A percentile compares a stretch with the other conserved stretches of the same genome.
These are phyloP conservation scores for Chorisops tibialis DNA, from an alignment of 2,888 invertebrate genomes.

Conservation along the genomic window DNA sequence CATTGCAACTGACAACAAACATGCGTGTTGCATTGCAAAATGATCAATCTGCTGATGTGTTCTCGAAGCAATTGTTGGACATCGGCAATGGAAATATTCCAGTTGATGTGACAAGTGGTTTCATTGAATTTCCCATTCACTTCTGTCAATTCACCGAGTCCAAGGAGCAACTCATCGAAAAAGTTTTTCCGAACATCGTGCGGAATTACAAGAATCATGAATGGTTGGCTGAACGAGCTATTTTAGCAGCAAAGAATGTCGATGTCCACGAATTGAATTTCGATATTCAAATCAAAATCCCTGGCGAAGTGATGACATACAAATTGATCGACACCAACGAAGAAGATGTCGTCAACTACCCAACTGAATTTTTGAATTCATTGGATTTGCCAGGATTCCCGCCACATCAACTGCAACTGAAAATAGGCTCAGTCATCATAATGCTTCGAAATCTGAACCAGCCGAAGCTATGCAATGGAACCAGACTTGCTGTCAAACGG, in stretches of 20 bases:
- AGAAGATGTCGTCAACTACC: conserved; percentile 35
- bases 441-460: conserved; percentile 39
- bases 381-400: conserved; percentile 28
- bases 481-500: conserved; percentile 26
- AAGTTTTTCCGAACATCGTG: no score
- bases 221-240: background rate
- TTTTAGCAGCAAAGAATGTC: background rate
- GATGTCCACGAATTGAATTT: background rate
- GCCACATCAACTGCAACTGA: conserved; percentile 34
- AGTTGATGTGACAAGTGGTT: no score
- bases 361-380: conserved; percentile 32
- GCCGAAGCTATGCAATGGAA: conserved; percentile 38
- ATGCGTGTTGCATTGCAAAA: conserved; percentile 30
- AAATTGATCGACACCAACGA: conserved; percentile 34
- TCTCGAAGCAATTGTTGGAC: conserved; percentile 28
- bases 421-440: conserved; percentile 40
- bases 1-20: conserved; percentile 23
- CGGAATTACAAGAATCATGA: no score
- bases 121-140: no score
- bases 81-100: conserved; percentile 26
- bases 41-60: conserved; percentile 29
- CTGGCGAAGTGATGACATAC: conserved; percentile 24
- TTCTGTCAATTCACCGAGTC: no score
- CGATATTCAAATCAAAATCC: conserved; percentile 12
- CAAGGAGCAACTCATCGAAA: no score